Evolutionary conservation across 2,113 vertebrate genomes (phyloP).

Genomic region (Ondatra zibethicus): DNA sequence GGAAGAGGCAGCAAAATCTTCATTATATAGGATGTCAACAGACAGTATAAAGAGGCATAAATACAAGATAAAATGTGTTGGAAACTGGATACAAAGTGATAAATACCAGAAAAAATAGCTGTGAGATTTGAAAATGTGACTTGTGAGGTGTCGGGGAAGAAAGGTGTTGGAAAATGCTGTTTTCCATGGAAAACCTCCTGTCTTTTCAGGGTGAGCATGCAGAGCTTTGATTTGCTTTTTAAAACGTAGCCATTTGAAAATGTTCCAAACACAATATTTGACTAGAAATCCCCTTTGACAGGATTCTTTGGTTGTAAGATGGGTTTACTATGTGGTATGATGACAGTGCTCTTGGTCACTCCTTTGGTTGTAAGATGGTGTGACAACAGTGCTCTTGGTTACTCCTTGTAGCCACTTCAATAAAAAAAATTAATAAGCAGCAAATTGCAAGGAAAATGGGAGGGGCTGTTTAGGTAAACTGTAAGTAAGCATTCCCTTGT

Average conservation of each 20-base stretch:
- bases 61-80: background rate
- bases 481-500: constrained; percentile 67
- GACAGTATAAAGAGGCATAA: constrained; percentile 11
- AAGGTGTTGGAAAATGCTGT: background rate
- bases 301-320: constrained; percentile 16
- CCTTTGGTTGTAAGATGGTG: constrained; percentile 7
- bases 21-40: background rate
- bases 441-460: constrained; percentile 57
- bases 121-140: background rate
- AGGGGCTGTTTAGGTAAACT: constrained; percentile 67
- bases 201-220: constrained; percentile 26
- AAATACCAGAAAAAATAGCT: constrained; percentile 20
- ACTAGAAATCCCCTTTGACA: background rate
- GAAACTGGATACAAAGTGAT: background rate
- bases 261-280: constrained; percentile 44
- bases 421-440: constrained; percentile 74
- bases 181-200: background rate
- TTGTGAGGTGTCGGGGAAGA: background rate
- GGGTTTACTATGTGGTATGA: background rate
- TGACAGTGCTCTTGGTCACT: constrained; percentile 43
- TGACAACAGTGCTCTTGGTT: constrained; percentile 36
- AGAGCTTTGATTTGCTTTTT: background rate
- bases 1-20: constrained; percentile 25
- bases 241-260: background rate
- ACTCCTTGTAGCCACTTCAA: constrained; percentile 63